A percentile compares a stretch with the other conserved stretches of the same genome.
These are phyloP conservation scores for Drosophila obscura DNA, from an alignment of 1,140 invertebrate genomes.

Conservation along the genomic window DNA sequence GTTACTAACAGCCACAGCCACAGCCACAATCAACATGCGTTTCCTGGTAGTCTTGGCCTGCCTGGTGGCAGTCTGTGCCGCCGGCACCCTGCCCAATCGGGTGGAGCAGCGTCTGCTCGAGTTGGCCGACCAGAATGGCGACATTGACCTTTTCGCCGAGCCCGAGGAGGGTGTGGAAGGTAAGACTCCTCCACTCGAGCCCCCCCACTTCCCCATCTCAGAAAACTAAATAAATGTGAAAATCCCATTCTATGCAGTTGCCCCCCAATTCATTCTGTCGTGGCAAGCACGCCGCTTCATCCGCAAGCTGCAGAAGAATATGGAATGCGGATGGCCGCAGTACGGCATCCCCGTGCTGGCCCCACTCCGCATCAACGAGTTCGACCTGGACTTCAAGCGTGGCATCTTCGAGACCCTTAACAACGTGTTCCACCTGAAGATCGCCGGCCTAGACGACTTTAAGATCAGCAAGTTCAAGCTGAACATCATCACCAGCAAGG, in stretches of 20 bases:
- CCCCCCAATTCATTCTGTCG: constrained; percentile 69
- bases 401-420: constrained; percentile 77
- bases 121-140: constrained; percentile 64
- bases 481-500: constrained; percentile 67
- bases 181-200: constrained; percentile 32
- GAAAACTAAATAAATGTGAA: background rate
- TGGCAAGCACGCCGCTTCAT: constrained; percentile 77
- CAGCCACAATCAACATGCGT: constrained; percentile 63
- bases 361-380: constrained; percentile 64
- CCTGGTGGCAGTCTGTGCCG: constrained; percentile 66
- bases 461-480: constrained; percentile 70
- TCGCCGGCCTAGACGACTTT: constrained; percentile 76
- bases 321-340: constrained; percentile 74
- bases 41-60: constrained; percentile 76
- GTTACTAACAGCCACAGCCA: constrained; percentile 25
- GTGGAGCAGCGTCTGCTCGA: constrained; percentile 59
- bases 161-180: constrained; percentile 59
- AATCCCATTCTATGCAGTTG: constrained; percentile 37
- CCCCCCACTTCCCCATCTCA: too few species aligned
- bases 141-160: constrained; percentile 64
- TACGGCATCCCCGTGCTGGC: constrained; percentile 74
- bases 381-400: constrained; percentile 54
- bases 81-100: constrained; percentile 58
- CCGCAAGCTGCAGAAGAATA: constrained; percentile 72
- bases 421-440: constrained; percentile 66